Base-by-base conservation (phyloP, 2,888 invertebrate genomes). In the Brachyptera risi region DNA sequence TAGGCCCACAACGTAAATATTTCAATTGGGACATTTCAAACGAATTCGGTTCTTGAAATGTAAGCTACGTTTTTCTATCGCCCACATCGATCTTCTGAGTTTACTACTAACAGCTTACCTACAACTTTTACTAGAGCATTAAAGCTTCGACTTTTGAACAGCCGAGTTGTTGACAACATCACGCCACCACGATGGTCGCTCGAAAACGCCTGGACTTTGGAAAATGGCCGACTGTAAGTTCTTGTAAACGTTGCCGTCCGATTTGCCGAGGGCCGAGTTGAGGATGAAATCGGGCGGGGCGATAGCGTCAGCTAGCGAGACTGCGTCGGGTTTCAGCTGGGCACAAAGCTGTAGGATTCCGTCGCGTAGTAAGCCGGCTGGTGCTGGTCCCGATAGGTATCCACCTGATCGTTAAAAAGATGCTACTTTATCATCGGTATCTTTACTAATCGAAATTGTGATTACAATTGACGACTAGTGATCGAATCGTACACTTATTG, bases 171-270 rank as follows among this genome's bases (percentile, higher is more conserved):
- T 76, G 2, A 82, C 79, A 3, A 88, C 82, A 68, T 89, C 87
- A 35, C 79, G 76, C 90, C 90, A 91, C 90, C 90, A 91, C 13
- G 74, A 68, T 0, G 90, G 87, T n/a, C 89, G 80, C 59, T 83
- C 77, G 71, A 88, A 76, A 0, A 84, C 81, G 11, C 83, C 84
- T 0, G 87, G 84, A 66, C 82, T 79, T 42, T 83, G 80, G 70
- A 83, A 79, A 67, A 90, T 80, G 21, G 80, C 77, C 51, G 80
- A 76, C 71, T 90, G 82, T 42, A 92, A 78, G 72, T 88, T 86
- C 70, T 89, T 83, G 74, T 92, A 92, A 1, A 82, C 83, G 73
- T 80, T 72, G 68, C 86, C 86, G 73, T 86, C 83, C 1, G 83
- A 79, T 67, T 75, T 73, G 54, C 85, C 86, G 21, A 86, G 74